These are phyloP conservation scores for Cataglyphis albicans DNA, from an alignment of 2,888 invertebrate genomes.

Conservation along the genomic window DNA sequence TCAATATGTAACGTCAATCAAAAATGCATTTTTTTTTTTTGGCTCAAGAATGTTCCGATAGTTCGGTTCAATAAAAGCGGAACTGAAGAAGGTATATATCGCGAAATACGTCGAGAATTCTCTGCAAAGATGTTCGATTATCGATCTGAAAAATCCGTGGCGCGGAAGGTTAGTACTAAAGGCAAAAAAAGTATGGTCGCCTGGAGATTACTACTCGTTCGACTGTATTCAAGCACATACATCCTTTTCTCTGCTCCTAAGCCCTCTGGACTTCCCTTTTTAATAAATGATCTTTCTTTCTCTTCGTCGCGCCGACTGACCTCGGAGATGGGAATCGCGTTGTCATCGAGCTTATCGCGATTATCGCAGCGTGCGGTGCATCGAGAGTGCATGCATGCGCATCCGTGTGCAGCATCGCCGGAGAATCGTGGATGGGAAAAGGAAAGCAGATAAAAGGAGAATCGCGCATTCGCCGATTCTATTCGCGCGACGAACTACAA, in stretches of 20 bases:
- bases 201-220: conserved; percentile 60
- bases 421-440: conserved; percentile 7
- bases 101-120: conserved; percentile 57
- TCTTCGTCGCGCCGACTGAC: conserved; percentile 60
- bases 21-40: conserved; percentile 3
- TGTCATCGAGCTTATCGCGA: conserved; percentile 76
- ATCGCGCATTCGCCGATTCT: conserved; percentile 70
- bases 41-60: conserved; percentile 61
- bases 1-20: background rate
- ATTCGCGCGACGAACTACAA: conserved; percentile 74
- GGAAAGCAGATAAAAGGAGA: conserved; percentile 71
- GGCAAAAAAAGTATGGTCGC: conserved; percentile 40
- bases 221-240: conserved; percentile 41
- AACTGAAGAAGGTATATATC: conserved; percentile 41
- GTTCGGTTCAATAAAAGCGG: conserved; percentile 62
- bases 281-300: conserved; percentile 37
- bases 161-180: conserved; percentile 61
- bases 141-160: conserved; percentile 71
- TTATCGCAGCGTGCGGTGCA: conserved; percentile 65
- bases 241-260: conserved; percentile 21
- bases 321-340: conserved; percentile 74
- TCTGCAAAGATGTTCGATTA: conserved; percentile 64
- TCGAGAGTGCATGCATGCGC: conserved; percentile 36
- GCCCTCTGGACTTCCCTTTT: conserved; percentile 7
- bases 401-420: conserved; percentile 17